Evolutionary conservation across 2,113 vertebrate genomes (phyloP), one percentile per base, ranked within the genome.

Genomic region (Hypanus sabinus): DNA sequence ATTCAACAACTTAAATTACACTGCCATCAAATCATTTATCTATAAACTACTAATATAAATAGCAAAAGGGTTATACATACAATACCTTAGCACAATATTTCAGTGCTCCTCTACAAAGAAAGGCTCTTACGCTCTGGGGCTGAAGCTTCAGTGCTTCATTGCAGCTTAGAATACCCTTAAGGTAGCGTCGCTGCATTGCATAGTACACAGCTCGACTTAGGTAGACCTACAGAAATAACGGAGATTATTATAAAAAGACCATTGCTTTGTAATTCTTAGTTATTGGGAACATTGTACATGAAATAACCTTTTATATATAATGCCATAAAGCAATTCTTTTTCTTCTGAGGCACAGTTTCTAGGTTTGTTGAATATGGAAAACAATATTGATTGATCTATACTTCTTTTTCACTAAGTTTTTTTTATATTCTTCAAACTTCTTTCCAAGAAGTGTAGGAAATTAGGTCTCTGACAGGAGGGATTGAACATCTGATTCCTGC

Each of bases 131-230:
- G 65, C 96, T 97, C 12, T 94, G 94, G 22, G 97, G 97, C 94
- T 96, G 95, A 94, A 98, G 95, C 95, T 94, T 96, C 90, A 98
- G 96, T 3, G 96, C 97, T 93, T 97, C 96, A 0, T 96, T 97
- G 95, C 97, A 98, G 94, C 97, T 98, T 94, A 97, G 95, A 94
- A 98, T 97, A 94, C 97, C 97, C 94, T 97, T 98, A 8, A 97
- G 96, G 68, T 96, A 97, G 95, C 97, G 96, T 9, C 96, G 96
- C 94, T 97, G 95, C 76, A 95, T 94, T 79, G 96, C 97, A 94
- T 96, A 98, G 95, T 96, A 97, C 94, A 96, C 95, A 76, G 96
- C 97, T 94, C 95, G 95, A 94, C 96, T 96, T 96, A 98, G 95
- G 94, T 97, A 97, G 12, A 97, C 97, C 97, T 98, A 94, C 94